Base-by-base conservation (phyloP, 2,888 invertebrate species). In the Tachystola acroxantha region DNA sequence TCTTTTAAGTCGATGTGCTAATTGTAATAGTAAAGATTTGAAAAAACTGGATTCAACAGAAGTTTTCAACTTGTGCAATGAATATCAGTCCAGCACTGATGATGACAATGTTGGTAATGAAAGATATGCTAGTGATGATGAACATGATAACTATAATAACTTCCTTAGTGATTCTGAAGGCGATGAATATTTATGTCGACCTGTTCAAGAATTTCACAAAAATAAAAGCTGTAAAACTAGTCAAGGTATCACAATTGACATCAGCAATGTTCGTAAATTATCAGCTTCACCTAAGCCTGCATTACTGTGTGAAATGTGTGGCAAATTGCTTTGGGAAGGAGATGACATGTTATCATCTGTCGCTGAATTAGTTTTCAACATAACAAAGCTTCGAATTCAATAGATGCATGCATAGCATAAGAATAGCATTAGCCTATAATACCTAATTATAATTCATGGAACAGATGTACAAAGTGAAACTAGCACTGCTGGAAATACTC, bases 251-350 rank as follows among this genome's bases (percentile, higher is more conserved):
- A 62, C 64, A 48, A 87, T 92, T 54, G 87, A 90, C 64, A 81
- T 90, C 37, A 79, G 88, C 33, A 66, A 81, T 54, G 64, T 90
- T 45, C 72, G 88, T 19, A 53, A 72, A 25, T 64, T 85, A 13
- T 69, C 86, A 34, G 51, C 80, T 51, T 71, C 77, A 36, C 76
- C 87, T 12, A 86, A 90, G 36, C 49, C 84, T 39, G 93, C 92
- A 60, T 90, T 90, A 50, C 74, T 93, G 20, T 95, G 95, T 74
- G 90, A 91, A 48, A 65, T 62, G 16, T 95, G 95, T 77, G 95
- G 94, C 0, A 92, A 92, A 65, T 84, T 93, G 34, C 94, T 91
- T 68, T 94, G 94, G 92, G 91, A 92, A 52, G 74, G 67, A 45
- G 78, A 85, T 54, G 57, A 64, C 31, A 45, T 73, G 13, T 46